Evolutionary conservation across 2,797 vertebrate genomes (phyloP), one percentile per base, ranked within the genome.

Genomic region (Heliangelus exortis): DNA sequence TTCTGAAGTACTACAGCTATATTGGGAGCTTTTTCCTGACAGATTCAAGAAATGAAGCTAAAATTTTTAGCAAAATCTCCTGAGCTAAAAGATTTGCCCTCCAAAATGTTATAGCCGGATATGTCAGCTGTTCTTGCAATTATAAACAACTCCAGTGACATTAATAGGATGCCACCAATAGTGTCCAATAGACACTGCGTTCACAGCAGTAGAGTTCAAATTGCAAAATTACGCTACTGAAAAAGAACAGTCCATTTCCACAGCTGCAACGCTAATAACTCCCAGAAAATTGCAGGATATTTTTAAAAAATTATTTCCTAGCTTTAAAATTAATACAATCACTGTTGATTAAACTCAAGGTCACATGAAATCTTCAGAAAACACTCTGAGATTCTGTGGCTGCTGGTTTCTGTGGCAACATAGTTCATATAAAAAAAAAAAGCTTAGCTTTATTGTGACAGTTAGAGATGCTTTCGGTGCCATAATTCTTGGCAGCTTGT

Each of bases 361-460:
- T 90, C 66, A 31, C n/a, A 61, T 5, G 9, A 78, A 86, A 84
- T 91, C 80, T 78, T 18, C 54, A 39, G 43, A 86, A 95, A 79
- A 86, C 53, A 20, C 17, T 68, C 47, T 75, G 29, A 6, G 23
- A 50, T 50, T 66, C 39, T 61, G 4, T 57, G 7, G 50, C 29
- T 91, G 55, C 66, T 77, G 43, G 84, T 96, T 93, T 95, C 96
- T 94, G 93, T 96, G 74, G 95, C 62, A 96, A 90, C 88, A 21
- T 76, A 90, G 81, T 78, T 93, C 9, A n/a, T 75, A 54, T 55
- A 41, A 14, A 41, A 41, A 41, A 86, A 74, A 86, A 77, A 79
- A 61, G 26, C 75, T 78, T 79, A 68, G 78, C 84, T 88, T 88
- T 84, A 55, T 76, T 84, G 69, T 81, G 76, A 78, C 84, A 94